Evolutionary conservation across 2,113 vertebrate species (phyloP).

Genomic region (Apteryx owenii): DNA sequence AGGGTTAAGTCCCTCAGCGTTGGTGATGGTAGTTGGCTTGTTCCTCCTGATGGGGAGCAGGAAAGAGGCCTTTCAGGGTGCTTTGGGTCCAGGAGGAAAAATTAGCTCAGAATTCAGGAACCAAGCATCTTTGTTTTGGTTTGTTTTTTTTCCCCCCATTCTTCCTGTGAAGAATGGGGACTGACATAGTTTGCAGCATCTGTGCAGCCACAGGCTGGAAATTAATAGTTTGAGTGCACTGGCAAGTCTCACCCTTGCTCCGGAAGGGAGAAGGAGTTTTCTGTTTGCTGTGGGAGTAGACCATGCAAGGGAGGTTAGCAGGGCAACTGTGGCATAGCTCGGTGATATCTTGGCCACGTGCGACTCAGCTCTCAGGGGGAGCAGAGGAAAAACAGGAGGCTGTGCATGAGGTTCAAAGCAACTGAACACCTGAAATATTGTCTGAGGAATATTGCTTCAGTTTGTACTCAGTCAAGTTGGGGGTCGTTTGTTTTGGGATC

Average conservation of each 20-base stretch:
- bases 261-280: neutral
- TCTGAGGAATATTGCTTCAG: neutral
- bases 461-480: neutral
- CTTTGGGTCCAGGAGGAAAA: neutral
- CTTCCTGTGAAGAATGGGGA: neutral
- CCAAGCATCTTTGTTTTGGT: neutral
- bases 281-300: neutral
- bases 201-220: neutral
- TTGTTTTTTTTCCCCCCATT: neutral
- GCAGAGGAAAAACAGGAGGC: neutral
- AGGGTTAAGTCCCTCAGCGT: neutral
- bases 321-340: neutral
- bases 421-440: no score
- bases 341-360: neutral
- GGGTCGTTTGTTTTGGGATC: neutral
- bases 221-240: fast-evolving
- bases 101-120: neutral
- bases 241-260: neutral
- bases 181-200: neutral
- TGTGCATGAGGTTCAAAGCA: neutral
- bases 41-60: neutral
- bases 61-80: neutral
- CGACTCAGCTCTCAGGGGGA: neutral
- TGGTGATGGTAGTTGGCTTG: fast-evolving
- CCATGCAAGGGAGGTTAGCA: neutral